Conservation (phyloP, 2,797 vertebrate genomes). For the Choloepus didactylus region DNA sequence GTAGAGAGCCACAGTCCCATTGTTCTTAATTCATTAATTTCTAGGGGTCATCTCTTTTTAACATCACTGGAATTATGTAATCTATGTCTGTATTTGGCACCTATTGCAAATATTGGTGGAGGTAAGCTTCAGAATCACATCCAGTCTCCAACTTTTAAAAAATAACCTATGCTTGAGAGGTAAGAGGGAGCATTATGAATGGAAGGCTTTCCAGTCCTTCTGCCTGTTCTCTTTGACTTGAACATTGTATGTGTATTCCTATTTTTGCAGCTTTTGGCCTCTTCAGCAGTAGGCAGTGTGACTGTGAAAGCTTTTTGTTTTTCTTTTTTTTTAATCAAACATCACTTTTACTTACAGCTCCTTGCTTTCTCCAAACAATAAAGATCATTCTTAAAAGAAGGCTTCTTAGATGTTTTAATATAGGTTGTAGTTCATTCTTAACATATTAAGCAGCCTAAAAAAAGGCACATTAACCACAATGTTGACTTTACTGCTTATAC, state of each 20-base stretch:
- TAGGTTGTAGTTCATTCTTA: constrained; percentile 13
- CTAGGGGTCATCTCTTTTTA: not conserved
- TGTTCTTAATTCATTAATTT: not conserved
- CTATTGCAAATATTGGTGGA: not conserved
- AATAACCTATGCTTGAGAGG: not conserved
- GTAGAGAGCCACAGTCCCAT: not conserved
- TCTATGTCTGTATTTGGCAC: not conserved
- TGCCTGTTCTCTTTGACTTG: not conserved
- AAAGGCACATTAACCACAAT: constrained; percentile 29
- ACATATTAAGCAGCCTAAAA: constrained; percentile 26
- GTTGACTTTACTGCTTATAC: constrained; percentile 62
- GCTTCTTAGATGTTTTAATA: constrained; percentile 57
- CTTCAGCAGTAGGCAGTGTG: not conserved
- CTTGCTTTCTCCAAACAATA: not conserved
- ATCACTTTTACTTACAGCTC: not conserved
- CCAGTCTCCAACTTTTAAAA: not conserved
- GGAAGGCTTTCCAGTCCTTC: not conserved
- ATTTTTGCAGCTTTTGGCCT: constrained; percentile 31
- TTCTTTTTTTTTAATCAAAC: not conserved
- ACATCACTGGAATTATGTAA: not conserved
- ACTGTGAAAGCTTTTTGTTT: not conserved
- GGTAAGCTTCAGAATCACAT: not conserved
- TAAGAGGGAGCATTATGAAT: not conserved
- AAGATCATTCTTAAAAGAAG: constrained; percentile 28
- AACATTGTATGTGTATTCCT: not conserved